phyloP scores from a whole-genome alignment of 2,888 invertebrate genomes.

The Erannis defoliaria region DNA sequence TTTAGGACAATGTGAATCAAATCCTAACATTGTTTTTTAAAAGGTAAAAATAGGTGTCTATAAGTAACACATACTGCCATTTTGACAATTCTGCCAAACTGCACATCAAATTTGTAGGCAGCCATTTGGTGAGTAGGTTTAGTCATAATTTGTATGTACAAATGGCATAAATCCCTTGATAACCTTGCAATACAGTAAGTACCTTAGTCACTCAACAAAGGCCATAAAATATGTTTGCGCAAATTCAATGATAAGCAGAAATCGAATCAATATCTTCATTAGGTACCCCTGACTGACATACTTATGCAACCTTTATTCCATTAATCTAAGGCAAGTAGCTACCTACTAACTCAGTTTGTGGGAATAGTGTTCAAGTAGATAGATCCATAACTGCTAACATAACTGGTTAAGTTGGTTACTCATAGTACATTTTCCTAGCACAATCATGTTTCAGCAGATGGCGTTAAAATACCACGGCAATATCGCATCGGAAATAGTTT shows the following conservation, averaged over 20 bases:
- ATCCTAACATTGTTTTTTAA: too few relatives aligned
- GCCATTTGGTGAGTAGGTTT: too few relatives aligned
- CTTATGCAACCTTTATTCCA: too few relatives aligned
- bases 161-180: constrained; percentile 8
- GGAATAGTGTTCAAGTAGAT: neutral
- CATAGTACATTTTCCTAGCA: neutral
- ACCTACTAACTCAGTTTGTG: neutral
- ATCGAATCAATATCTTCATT: constrained; percentile 1
- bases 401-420: too few relatives aligned
- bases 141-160: neutral
- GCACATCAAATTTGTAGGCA: neutral
- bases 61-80: too few relatives aligned
- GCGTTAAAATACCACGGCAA: constrained; percentile 40
- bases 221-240: constrained; percentile 1
- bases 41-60: too few relatives aligned
- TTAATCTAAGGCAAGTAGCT: neutral
- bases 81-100: too few relatives aligned
- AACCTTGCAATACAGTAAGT: constrained; percentile 10
- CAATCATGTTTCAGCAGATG: constrained; percentile 2
- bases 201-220: constrained; percentile 16
- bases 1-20: too few relatives aligned
- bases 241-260: constrained; percentile 6
- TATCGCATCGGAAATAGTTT: constrained; percentile 54
- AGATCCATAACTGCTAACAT: neutral
- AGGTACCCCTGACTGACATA: too few relatives aligned